Base-by-base conservation (phyloP, 2,888 invertebrate species). In the Spicauda simplicius region DNA sequence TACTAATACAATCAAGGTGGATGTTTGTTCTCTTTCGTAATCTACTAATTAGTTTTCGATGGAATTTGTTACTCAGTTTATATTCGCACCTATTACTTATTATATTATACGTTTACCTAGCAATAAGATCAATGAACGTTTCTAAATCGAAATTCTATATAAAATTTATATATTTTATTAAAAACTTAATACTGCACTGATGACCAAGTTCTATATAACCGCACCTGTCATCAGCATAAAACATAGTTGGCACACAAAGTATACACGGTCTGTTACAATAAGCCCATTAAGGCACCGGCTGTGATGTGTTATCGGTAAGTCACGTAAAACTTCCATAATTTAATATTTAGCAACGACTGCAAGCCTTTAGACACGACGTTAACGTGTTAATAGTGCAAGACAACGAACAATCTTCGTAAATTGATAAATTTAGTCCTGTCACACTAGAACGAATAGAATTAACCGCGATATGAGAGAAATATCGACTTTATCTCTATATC, bases 401-500 rank as follows among this genome's bases (percentile, higher is more conserved):
- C 86, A 86, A 80, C 79, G 83, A 84, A 85, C 88, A 86, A 86
- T 87, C 86, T 87, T 86, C 81, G 80, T 83, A 88, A 90, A 89
- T 88, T 90, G 87, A 90, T 91, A 89, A 89, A 88, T 89, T 88
- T 84, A 80, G 79, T 73, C 82, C 84, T 86, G 84, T 85, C 86
- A 83, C 78, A 83, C 80, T 79, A 79, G 81, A 81, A 78, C 75
- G 76, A 75, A 76, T 74, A 72, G 79, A 80, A 83, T 79, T 76
- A 73, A 73, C 59, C 10, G 7, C 3, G 5, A 41, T 7, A 59
- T 33, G 61, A 73, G 64, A 60, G 60, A 37, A 76, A 74, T 70
- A 68, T 71, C 61, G 71, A 75, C 77, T 74, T 69, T 83, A 77
- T 71, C 3, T 1, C 3, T 30, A n/a, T 30, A 45, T 0, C 14